phyloP scores from a whole-genome alignment of 2,888 invertebrate species.

The Mamestra brassicae region DNA sequence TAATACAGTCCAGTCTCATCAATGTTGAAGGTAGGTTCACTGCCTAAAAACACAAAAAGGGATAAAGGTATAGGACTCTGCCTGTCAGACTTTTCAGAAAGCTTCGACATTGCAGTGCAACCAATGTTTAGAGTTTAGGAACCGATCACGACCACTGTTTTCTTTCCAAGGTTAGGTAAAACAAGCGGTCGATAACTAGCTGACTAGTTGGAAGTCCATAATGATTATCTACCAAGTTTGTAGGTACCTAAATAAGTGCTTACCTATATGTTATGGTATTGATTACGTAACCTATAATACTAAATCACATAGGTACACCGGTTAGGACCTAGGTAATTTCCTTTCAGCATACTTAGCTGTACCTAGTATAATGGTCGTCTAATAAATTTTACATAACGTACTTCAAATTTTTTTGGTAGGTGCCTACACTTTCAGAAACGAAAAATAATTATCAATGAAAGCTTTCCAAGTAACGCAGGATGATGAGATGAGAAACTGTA shows the following conservation, averaged over 20 bases:
- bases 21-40: not conserved
- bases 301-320: not conserved
- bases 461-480: not conserved
- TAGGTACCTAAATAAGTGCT: not conserved
- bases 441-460: not conserved
- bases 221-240: conserved; percentile 33
- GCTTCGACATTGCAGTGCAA: not conserved
- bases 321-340: not conserved
- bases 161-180: conserved; percentile 51
- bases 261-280: conserved; percentile 20
- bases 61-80: not conserved
- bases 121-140: conserved; percentile 10
- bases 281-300: conserved; percentile 38
- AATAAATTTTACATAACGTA: not conserved
- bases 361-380: not conserved
- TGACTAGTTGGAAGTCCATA: conserved; percentile 22
- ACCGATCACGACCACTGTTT: conserved; percentile 6
- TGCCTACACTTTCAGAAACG: not conserved
- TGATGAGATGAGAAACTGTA: not conserved
- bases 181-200: conserved; percentile 55
- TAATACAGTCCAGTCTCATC: not conserved
- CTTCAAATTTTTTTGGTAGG: not conserved
- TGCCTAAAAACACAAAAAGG: not conserved
- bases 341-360: not conserved
- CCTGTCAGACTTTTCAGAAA: not conserved